These are phyloP conservation scores for Lissonota sp. DNA, from an alignment of 2,888 invertebrate genomes.

Conservation along the genomic window DNA sequence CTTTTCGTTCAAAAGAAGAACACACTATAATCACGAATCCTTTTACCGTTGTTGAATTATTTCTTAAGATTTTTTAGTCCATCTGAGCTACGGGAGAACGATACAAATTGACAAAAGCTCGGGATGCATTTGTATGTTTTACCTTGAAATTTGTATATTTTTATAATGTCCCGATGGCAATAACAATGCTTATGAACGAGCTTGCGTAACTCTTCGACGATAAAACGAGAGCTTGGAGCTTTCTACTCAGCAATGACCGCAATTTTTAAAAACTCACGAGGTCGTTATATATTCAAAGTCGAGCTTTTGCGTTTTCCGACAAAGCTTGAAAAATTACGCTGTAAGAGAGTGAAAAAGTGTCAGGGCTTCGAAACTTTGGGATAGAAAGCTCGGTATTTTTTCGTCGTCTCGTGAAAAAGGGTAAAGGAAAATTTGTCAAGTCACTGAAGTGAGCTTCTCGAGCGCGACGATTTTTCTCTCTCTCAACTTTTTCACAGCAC, in stretches of 20 bases:
- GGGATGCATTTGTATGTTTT: background rate
- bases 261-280: conserved; percentile 6
- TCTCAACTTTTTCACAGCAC: background rate
- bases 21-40: too few species aligned
- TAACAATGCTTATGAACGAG: background rate
- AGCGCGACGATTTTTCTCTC: conserved; percentile 21
- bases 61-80: too few species aligned
- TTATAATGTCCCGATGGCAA: background rate
- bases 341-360: background rate
- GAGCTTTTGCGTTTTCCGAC: background rate
- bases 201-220: conserved; percentile 6
- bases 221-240: conserved; percentile 17
- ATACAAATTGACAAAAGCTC: too few species aligned
- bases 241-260: background rate
- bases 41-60: too few species aligned
- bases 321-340: conserved; percentile 7
- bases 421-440: background rate
- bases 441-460: background rate
- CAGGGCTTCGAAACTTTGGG: background rate
- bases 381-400: background rate
- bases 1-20: background rate
- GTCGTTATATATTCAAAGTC: background rate
- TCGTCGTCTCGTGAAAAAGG: background rate
- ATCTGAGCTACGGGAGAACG: too few species aligned
- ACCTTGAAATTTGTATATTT: background rate